A percentile compares a stretch with the other conserved stretches of the same genome.
Evolutionary conservation across 2,797 vertebrate species (phyloP).

Genomic region (Hydrolagus colliei): DNA sequence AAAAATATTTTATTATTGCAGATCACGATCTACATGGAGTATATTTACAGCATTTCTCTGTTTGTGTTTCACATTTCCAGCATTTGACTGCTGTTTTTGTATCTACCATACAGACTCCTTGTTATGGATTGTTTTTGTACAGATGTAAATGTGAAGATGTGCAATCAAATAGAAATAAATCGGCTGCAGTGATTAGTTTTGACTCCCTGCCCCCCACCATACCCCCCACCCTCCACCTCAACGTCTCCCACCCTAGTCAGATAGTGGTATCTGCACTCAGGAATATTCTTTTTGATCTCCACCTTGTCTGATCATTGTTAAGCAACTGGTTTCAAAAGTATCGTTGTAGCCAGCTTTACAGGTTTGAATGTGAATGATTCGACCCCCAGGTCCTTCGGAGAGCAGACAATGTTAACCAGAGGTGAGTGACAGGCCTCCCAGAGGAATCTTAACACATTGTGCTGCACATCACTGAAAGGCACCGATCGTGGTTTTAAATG

Average conservation of each 20-base stretch:
- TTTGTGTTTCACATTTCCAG: no score
- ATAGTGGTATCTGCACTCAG: background rate
- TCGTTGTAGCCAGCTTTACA: background rate
- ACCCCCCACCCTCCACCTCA: no score
- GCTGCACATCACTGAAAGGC: background rate
- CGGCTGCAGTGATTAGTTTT: background rate
- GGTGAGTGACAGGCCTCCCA: slow-evolving; percentile 3
- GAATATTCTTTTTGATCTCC: slow-evolving; percentile 1
- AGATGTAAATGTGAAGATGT: no score
- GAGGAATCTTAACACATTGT: background rate
- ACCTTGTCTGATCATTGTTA: background rate
- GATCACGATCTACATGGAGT: no score
- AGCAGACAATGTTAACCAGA: background rate
- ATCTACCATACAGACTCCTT: no score
- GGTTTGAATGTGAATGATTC: background rate
- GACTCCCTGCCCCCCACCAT: background rate
- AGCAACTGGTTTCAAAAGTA: background rate
- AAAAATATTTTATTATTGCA: no score
- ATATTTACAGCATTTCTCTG: no score
- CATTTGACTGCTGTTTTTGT: no score
- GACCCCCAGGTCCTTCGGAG: slow-evolving; percentile 6
- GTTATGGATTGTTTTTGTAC: no score
- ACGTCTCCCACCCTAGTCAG: no score
- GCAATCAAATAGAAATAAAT: background rate
- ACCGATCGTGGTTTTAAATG: slow-evolving; percentile 14